These are phyloP conservation scores for Stomatorhinus ivindoensis DNA, from an alignment of 2,113 vertebrate species.

Conservation along the genomic window DNA sequence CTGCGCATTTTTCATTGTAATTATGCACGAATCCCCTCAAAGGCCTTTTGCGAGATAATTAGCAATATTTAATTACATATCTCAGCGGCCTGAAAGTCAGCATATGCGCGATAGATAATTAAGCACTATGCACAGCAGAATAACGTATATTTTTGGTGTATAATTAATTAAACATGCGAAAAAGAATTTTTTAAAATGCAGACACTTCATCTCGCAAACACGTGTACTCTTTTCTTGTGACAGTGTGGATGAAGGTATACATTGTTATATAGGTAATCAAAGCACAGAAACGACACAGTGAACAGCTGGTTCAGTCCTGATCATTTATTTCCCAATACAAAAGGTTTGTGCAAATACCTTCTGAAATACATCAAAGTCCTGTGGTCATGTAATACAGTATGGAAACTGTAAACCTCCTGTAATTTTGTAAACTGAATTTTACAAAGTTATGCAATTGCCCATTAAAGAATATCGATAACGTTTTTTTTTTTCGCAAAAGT, in stretches of 20 bases:
- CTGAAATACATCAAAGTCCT: conserved; percentile 66
- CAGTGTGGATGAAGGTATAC: not conserved
- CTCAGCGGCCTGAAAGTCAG: not conserved
- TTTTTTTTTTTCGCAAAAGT: conserved; percentile 29
- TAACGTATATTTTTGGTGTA: not conserved
- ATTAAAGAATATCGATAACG: conserved; percentile 30
- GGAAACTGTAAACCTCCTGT: conserved; percentile 50
- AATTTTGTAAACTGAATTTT: conserved; percentile 43
- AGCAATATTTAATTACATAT: not conserved
- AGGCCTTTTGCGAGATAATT: not conserved
- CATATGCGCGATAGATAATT: not conserved
- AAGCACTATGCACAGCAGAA: not conserved
- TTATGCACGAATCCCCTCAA: not conserved
- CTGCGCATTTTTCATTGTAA: not conserved
- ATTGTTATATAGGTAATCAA: not conserved
- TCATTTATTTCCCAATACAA: conserved; percentile 81
- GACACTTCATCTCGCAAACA: not conserved
- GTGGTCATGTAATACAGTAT: conserved; percentile 60
- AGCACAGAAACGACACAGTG: conserved; percentile 42
- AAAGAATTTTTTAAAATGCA: not conserved
- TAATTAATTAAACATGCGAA: not conserved
- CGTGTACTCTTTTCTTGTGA: not conserved
- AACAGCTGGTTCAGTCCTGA: conserved; percentile 82
- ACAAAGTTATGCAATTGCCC: conserved; percentile 47
- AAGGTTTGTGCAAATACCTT: conserved; percentile 85